Conservation (phyloP, 2,888 invertebrate species). For the Dioctria linearis region DNA sequence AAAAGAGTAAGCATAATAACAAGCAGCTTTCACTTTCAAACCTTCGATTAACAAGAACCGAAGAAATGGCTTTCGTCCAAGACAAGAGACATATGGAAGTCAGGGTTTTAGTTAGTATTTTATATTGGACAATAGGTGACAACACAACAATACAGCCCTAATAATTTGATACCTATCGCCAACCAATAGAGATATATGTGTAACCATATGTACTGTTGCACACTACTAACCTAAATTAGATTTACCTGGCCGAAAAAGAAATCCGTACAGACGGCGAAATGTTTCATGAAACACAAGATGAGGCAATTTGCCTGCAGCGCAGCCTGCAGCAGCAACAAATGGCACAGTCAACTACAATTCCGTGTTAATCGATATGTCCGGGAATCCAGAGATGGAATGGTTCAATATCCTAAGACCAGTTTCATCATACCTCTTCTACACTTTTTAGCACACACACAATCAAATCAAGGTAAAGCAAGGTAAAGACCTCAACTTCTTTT, state of each 20-base stretch:
- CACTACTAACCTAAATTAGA: slow-evolving; percentile 51
- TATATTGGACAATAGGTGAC: not conserved
- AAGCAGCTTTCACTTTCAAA: slow-evolving; percentile 36
- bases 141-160: not conserved
- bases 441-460: slow-evolving; percentile 1
- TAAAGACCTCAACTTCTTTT: not conserved
- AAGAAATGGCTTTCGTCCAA: not conserved
- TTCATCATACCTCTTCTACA: slow-evolving; percentile 18
- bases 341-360: slow-evolving; percentile 9
- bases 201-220: not conserved
- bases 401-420: slow-evolving; percentile 35
- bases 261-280: slow-evolving; percentile 21
- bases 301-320: not conserved
- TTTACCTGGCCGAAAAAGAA: slow-evolving; percentile 49
- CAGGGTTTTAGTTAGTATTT: not conserved
- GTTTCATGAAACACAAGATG: slow-evolving; percentile 22
- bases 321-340: not conserved
- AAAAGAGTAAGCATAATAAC: slow-evolving; percentile 24
- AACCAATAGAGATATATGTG: not conserved
- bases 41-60: slow-evolving; percentile 9
- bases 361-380: slow-evolving; percentile 52
- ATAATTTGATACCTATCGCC: too few species aligned
- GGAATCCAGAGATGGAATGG: slow-evolving; percentile 46
- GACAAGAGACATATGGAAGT: too few species aligned
- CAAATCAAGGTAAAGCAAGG: not conserved